These are phyloP conservation scores for Diplazon laetatorius DNA, from an alignment of 2,888 invertebrate genomes.

Conservation along the genomic window DNA sequence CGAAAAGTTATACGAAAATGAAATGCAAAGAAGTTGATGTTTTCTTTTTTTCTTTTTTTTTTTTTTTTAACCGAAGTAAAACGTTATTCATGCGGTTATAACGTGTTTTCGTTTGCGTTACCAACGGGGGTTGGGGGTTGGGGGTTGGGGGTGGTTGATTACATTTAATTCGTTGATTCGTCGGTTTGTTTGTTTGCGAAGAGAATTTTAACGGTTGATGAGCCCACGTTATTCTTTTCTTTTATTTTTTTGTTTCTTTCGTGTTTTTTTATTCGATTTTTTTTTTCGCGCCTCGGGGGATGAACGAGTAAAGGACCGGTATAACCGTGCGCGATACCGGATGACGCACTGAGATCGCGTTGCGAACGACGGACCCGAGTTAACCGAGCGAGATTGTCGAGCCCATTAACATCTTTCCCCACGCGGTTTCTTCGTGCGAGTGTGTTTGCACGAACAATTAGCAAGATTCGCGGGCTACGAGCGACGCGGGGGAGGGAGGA, in stretches of 20 bases:
- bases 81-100: not conserved
- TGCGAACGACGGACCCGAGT: constrained; percentile 23
- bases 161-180: not conserved
- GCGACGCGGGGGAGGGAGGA: too few relatives aligned
- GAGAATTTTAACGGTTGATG: too few relatives aligned
- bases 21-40: constrained; percentile 22
- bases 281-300: too few relatives aligned
- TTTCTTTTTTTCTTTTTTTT: not conserved
- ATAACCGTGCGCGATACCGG: constrained; percentile 18
- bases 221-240: too few relatives aligned
- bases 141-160: too few relatives aligned
- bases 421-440: constrained; percentile 12
- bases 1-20: constrained; percentile 29
- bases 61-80: too few relatives aligned
- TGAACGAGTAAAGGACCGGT: not conserved
- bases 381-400: constrained; percentile 49
- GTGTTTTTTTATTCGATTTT: too few relatives aligned
- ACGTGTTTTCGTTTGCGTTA: not conserved
- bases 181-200: constrained; percentile 5
- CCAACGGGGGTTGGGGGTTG: too few relatives aligned
- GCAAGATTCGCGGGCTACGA: constrained; percentile 23
- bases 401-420: constrained; percentile 58
- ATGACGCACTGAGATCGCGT: constrained; percentile 27
- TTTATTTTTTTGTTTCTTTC: too few relatives aligned
- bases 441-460: constrained; percentile 61